A percentile compares a stretch with the other conserved stretches of the same genome.
phyloP scores from a whole-genome alignment of 2,113 vertebrate genomes.

The Capreolus pygargus region DNA sequence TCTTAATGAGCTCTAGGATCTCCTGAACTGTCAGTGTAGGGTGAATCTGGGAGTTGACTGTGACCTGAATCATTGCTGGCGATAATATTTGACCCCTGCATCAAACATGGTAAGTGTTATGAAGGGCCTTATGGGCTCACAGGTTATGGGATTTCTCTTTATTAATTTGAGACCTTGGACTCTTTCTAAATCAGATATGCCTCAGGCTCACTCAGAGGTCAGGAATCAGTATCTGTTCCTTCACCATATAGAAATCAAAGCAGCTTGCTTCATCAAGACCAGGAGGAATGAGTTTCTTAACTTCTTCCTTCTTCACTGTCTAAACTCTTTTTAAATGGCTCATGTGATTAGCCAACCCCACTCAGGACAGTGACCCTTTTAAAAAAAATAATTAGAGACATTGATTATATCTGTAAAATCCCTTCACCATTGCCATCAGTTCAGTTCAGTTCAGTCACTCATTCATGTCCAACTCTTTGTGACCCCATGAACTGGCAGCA shows the following conservation, averaged over 20 bases:
- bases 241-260: not conserved
- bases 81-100: slow-evolving; percentile 89
- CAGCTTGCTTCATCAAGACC: not conserved
- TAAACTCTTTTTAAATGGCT: not conserved
- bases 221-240: not conserved
- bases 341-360: not conserved
- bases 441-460: not conserved
- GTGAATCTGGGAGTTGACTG: slow-evolving; percentile 90
- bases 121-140: slow-evolving; percentile 89
- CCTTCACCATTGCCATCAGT: not conserved
- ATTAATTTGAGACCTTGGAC: slow-evolving; percentile 79
- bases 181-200: not conserved
- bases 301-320: not conserved
- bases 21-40: slow-evolving; percentile 86
- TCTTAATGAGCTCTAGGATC: slow-evolving; percentile 47
- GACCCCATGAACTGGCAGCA: fast-evolving
- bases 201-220: not conserved
- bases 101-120: slow-evolving; percentile 92
- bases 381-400: not conserved
- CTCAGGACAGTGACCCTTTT: not conserved
- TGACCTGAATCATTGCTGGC: slow-evolving; percentile 85
- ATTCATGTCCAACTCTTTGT: not conserved
- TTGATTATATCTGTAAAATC: not conserved
- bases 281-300: not conserved
- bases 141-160: slow-evolving; percentile 82